Evolutionary conservation across 2,113 vertebrate species (phyloP), one percentile per base, ranked within the genome.

Genomic region (Gila orcuttii): DNA sequence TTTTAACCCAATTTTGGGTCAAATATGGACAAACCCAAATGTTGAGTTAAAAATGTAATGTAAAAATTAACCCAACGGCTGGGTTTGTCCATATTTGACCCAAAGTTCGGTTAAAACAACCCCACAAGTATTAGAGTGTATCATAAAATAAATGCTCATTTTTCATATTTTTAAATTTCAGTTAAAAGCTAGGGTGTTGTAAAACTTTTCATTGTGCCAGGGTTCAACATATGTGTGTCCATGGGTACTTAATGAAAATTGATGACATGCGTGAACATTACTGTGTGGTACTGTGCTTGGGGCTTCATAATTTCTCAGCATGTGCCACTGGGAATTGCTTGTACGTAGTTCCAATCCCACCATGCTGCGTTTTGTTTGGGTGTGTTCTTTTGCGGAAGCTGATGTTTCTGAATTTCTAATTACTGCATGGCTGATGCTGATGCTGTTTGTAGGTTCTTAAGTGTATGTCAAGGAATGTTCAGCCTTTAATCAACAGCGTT

Each of bases 401-500:
- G 90, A 91, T 89, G 91, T 91, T 81, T 88, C 90, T 92, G 91
- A 93, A 92, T 93, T 88, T 94, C 91, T 94, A 94, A 94, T 86
- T 88, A 87, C 76, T 42, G 93, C 92, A 92, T 90, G 87, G 84
- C 31, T 78, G 86, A 85, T 87, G 84, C 31, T 78, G 86, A 85
- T 87, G 84, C 87, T 88, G 13, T 86, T 90, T 90, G 89, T 69
- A 83, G 88, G 86, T 91, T 93, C 91, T 93, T 91, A 92, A 91
- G 88, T 90, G 91, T 88, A 89, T 90, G 87, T 87, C 88, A 88
- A 69, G 88, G 55, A 60, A 71, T 84, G 86, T 81, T 85, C 74
- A 88, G 91, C 93, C 94, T 95, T 83, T 95, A 94, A 94, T 94
- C 92, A 94, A 84, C 73, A 78, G 90, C 82, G 91, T 90, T 92